Conservation (phyloP, 2,113 vertebrate genomes). For the Aspidoscelis tigris region DNA sequence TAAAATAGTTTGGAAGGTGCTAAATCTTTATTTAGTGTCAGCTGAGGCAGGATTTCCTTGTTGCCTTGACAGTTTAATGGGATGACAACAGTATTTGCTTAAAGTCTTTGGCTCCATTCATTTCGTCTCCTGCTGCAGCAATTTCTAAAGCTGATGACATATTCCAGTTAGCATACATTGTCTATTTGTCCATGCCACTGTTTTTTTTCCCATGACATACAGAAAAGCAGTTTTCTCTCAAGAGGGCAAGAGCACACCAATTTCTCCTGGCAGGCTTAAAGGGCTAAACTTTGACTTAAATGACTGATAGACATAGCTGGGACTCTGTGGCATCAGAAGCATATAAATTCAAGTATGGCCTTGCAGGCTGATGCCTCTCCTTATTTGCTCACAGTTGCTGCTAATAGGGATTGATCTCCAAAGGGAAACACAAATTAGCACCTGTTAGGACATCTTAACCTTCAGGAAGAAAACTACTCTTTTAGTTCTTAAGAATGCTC, state of each 20-base stretch:
- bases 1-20: slow-evolving; percentile 69
- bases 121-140: slow-evolving; percentile 63
- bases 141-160: slow-evolving; percentile 71
- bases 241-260: slow-evolving; percentile 53
- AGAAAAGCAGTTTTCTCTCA: slow-evolving; percentile 50
- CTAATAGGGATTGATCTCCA: slow-evolving; percentile 73
- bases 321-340: slow-evolving; percentile 48
- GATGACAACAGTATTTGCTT: slow-evolving; percentile 74
- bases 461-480: slow-evolving; percentile 76
- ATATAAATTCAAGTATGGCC: slow-evolving; percentile 54
- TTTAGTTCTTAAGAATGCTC: slow-evolving; percentile 54
- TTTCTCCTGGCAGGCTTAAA: slow-evolving; percentile 64
- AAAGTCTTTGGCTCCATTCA: slow-evolving; percentile 74
- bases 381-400: slow-evolving; percentile 73
- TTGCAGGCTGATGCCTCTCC: slow-evolving; percentile 71
- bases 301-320: slow-evolving; percentile 67
- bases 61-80: slow-evolving; percentile 75
- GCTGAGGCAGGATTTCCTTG: slow-evolving; percentile 66
- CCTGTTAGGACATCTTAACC: slow-evolving; percentile 78
- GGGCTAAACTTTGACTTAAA: slow-evolving; percentile 65
- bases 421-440: slow-evolving; percentile 78
- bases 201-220: slow-evolving; percentile 65
- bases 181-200: slow-evolving; percentile 68
- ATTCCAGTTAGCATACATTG: slow-evolving; percentile 71
- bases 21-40: slow-evolving; percentile 75